Base-by-base conservation (phyloP, 2,888 invertebrate genomes). In the Trimorus sp. region DNA sequence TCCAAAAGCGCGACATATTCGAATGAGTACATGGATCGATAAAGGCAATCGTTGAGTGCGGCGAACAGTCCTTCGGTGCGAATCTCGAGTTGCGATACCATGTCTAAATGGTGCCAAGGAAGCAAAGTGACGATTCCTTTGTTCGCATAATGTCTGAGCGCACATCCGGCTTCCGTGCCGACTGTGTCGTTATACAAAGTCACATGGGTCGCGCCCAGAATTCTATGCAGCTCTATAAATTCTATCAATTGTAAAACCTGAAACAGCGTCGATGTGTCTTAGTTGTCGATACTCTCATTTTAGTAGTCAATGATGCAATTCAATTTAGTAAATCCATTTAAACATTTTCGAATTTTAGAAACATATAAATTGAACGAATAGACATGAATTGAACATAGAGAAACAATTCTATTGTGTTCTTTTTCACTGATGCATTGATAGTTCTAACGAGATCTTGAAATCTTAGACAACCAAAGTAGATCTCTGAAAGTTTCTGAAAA, bases 31-130 rank as follows among this genome's bases (percentile, higher is more conserved):
- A 98, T 97, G 79, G 96, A 96, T 88, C 98, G 94, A 92, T 98
- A 98, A 26, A 98, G 94, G 91, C 98, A 98, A 93, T 98, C 98
- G 92, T 98, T 98, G 86, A 98, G 94, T 8, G 98, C 97, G 0
- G 98, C 97, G 91, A 98, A 98, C 82, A 97, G 94, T 6, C 97
- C 97, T 91, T 98, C 98, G 0, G 98, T 98, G 83, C 98, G 95
- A 82, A 98, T 98, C 92, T 98, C 98, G 88, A 96, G 95, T 91
- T 97, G 97, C 0, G 97, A 97, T 38, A 95, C 93, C 93, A 97
- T 96, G 81, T 97, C 96, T 85, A 98, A 93, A 84, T 89, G 90
- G 89, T 96, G 95, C 98, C 97, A 97, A 1, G 96, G 96, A 85
- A 97, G 92, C 83, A 97, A 90, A 0, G 95, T 95, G 74, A 96